Evolutionary conservation across 2,888 invertebrate species (phyloP), one percentile per base, ranked within the genome.

Genomic region (Blomia tropicalis): DNA sequence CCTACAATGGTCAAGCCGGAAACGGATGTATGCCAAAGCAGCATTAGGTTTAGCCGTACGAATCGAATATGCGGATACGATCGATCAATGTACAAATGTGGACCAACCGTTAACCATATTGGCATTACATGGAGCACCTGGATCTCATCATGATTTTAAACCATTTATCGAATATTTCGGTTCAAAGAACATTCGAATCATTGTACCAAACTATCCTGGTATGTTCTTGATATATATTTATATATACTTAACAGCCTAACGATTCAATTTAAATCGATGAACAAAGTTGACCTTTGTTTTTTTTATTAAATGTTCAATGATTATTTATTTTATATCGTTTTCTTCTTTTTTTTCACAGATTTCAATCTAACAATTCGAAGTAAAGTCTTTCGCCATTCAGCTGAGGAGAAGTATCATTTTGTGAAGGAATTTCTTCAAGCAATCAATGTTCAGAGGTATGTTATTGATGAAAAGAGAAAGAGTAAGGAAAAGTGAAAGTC

Each of bases 121-220:
- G 27, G 63, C 59, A 7, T 56, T 67, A 32, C 67, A 67, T 63
- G 67, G 67, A 19, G 67, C 67, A 22, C 67, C 67, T 22, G 67
- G 67, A 32, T 65, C 67, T 7, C 66, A 62, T 31, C 30, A 59
- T 29, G 67, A 67, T 59, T 67, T 64, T 51, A 32, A 11, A 17
- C 58, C 32, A 19, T 56, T 66, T 30, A 54, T 64, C 19, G 32
- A 51, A 17, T 29, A 64, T 51, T 59, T 67, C 11, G 44, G 60
- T 11, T 23, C 59, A 1, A 47, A 47, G 5, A 62, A 59, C 2
- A 59, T 66, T 27, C 58, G 67, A 47, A 58, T 67, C 17, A 54
- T 67, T 30, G 64, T 58, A 11, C 67, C 67, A 17, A 64, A 62
- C 29, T 66, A 63, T 44, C 67, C 67, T 23, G 63, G 67, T 63